Base-by-base conservation (phyloP, 2,888 invertebrate species). In the Pomacea canaliculata region DNA sequence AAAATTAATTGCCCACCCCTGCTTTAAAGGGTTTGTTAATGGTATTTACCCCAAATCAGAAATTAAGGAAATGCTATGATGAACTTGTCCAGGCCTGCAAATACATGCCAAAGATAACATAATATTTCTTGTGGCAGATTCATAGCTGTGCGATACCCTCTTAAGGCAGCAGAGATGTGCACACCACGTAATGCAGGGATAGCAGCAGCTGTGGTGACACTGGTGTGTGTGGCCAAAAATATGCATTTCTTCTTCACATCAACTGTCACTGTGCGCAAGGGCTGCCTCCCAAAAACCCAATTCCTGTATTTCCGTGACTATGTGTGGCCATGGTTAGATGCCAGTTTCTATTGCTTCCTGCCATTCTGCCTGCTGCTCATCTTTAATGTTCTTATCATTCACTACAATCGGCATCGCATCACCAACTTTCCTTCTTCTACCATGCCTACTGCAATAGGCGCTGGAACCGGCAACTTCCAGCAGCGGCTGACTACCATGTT, bases 261-360 rank as follows among this genome's bases (percentile, higher is more conserved):
- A 0, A 77, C 77, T 19, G 79, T 84, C 12, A 79, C 73, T 9
- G 69, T 79, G 19, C 79, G 80, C 12, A 70, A 76, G 48, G 84
- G 85, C 59, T 77, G 76, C 70, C 74, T 78, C 9, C 82, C 83
- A 10, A 73, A 79, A 27, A 81, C 83, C 23, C 73, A 80, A 23
- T 83, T 81, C 72, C 65, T 67, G 23, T 62, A 84, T 62, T 87
- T 88, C 68, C 82, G 83, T 70, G 79, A 83, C 12, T 74, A 80
- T 3, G 76, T 85, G 1, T 85, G 86, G 83, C 85, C 87, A 27
- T 87, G 86, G 87, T 77, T 88, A 13, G 88, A 88, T 75, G 87
- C 86, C 10, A 76, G 82, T 16, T 72, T 86, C 18, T 86, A 88
- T 71, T 87, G 86, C 27, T 87, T 86, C 76, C 70, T 85, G n/a